phyloP scores from a whole-genome alignment of 2,888 invertebrate genomes.

The Melitaea athalia region DNA sequence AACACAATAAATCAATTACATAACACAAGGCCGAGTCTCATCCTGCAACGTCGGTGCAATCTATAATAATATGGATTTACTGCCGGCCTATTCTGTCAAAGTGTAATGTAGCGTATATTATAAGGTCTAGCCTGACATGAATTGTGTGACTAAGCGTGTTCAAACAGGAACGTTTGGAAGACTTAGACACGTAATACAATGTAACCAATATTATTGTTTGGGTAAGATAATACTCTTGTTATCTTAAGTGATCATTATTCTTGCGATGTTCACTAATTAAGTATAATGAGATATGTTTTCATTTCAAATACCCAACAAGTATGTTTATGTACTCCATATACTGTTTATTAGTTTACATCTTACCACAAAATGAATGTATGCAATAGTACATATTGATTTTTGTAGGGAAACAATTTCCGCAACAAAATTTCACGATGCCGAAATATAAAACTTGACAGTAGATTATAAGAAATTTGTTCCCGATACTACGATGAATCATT shows the following conservation, averaged over 20 bases:
- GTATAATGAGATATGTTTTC: too few species aligned
- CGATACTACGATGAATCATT: not conserved
- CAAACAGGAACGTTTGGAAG: constrained; percentile 15
- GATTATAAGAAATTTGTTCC: not conserved
- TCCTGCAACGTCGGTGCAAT: constrained; percentile 30
- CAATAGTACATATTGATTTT: too few species aligned
- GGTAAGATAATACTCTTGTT: not conserved
- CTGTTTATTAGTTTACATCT: too few species aligned
- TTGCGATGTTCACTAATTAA: too few species aligned
- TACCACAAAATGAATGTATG: too few species aligned
- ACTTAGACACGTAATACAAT: constrained; percentile 11
- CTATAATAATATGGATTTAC: constrained; percentile 43
- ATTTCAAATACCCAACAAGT: too few species aligned
- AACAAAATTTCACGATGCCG: too few species aligned
- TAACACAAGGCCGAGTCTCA: constrained; percentile 18
- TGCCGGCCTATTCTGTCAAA: constrained; percentile 39
- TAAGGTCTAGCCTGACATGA: constrained; percentile 37
- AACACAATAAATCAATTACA: constrained; percentile 28
- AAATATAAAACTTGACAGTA: not conserved
- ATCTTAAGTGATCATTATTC: too few species aligned
- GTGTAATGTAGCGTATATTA: constrained; percentile 41
- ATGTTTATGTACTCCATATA: too few species aligned
- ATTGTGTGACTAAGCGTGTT: constrained; percentile 33
- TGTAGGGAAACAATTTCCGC: too few species aligned
- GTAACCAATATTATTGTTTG: not conserved